Evolutionary conservation across 2,888 invertebrate species (phyloP), one percentile per base, ranked within the genome.

Genomic region (Allolobophora icterica): DNA sequence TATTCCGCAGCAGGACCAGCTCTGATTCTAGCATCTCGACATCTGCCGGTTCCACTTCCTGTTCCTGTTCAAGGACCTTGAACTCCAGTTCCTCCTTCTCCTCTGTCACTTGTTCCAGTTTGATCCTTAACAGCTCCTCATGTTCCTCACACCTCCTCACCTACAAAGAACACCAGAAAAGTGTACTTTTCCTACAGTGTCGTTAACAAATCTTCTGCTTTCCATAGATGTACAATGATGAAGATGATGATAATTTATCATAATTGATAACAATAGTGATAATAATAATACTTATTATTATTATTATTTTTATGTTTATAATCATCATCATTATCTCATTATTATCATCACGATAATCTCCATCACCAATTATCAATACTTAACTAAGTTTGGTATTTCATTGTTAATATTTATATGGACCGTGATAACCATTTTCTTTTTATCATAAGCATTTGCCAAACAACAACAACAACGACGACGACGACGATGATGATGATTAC

Each of bases 1-100:
- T 87, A 11, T 87, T 33, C 19, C 38, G 87, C 87, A 87, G 87
- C n/a, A 35, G 34, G 11, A 33, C 38, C n/a, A 87, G 35, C 24
- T 87, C 87, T 6, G 87, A 87, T 38, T 87, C 87, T 3, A 87
- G 87, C 87, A 35, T 38, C 24, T 34, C 87, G 8, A 71, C 71
- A n/a, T 71, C 71, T 13, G 8, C 8, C n/a, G 6, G 6, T 11
- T 71, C 71, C n/a, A n/a, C 8, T 71, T 71, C 71, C 87, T 87
- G 35, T 17, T 87, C 35, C 35, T 87, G 87, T 38, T 87, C 87
- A 4, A 87, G 87, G 1, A 87, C 87, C 38, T 87, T 87, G 87
- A 87, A 87, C 38, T 87, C 87, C 87, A 87, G 87, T 38, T 87
- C 87, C n/a, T 87, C 87, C 34, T 87, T 87, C 38, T 87, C 87